phyloP scores from a whole-genome alignment of 2,113 vertebrate genomes.

The Cyprinodon variegatus region DNA sequence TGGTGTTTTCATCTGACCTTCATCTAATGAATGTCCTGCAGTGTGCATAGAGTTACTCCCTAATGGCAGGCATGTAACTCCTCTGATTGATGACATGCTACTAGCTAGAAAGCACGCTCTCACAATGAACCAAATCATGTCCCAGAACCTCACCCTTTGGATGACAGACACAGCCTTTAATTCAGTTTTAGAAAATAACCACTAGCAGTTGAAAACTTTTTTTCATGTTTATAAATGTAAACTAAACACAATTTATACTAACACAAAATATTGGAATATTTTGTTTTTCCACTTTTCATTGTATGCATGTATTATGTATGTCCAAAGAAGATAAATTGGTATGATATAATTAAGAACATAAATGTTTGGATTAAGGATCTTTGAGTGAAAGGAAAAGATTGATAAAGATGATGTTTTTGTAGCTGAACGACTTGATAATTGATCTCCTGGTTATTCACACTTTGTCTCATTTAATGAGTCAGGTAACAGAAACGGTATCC shows the following conservation, averaged over 20 bases:
- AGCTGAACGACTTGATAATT: conserved; percentile 44
- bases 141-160: too few relatives aligned
- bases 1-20: conserved; percentile 54
- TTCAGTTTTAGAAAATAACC: background rate
- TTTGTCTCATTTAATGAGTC: conserved; percentile 54
- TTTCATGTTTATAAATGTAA: background rate
- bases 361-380: background rate
- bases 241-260: background rate
- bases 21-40: conserved; percentile 38
- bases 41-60: conserved; percentile 33
- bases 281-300: background rate
- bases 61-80: conserved; percentile 29
- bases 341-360: background rate
- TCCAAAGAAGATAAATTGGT: conserved; percentile 14
- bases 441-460: conserved; percentile 48
- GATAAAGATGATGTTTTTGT: conserved; percentile 11
- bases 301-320: background rate
- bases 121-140: background rate
- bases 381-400: background rate
- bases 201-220: too few relatives aligned
- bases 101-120: background rate
- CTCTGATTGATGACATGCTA: conserved; percentile 32
- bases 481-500: conserved; percentile 22
- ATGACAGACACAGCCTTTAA: background rate
- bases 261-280: background rate